A percentile compares a stretch with the other conserved stretches of the same genome.
These are phyloP conservation scores for Pteria penguin DNA, from an alignment of 2,888 invertebrate species.

Conservation along the genomic window DNA sequence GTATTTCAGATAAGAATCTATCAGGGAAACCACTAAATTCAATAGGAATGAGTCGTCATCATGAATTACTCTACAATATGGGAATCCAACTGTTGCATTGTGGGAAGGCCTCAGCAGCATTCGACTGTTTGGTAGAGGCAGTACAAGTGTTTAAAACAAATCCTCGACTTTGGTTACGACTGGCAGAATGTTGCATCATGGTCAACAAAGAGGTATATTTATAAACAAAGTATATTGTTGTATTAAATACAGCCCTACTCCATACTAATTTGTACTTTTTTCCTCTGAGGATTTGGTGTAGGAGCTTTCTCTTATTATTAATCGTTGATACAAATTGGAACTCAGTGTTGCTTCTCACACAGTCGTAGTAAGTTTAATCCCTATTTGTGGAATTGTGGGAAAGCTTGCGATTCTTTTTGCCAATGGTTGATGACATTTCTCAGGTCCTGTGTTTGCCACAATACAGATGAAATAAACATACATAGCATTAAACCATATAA, in stretches of 20 bases:
- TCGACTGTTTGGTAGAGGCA: slow-evolving; percentile 93
- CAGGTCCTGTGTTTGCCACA: too few species aligned
- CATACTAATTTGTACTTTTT: not conserved
- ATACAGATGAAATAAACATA: too few species aligned
- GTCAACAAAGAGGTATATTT: slow-evolving; percentile 71
- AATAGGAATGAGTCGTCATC: slow-evolving; percentile 84
- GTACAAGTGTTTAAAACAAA: slow-evolving; percentile 92
- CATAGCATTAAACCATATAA: too few species aligned
- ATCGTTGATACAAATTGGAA: too few species aligned
- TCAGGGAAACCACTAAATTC: slow-evolving; percentile 84
- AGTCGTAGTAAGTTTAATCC: too few species aligned
- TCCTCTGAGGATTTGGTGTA: not conserved
- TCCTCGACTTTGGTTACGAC: slow-evolving; percentile 93
- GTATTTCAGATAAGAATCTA: slow-evolving; percentile 56
- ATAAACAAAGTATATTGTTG: not conserved
- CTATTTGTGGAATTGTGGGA: too few species aligned
- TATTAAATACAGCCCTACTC: not conserved
- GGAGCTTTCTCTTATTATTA: too few species aligned
- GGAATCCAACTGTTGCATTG: slow-evolving; percentile 91
- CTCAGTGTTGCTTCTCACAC: too few species aligned
- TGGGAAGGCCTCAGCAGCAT: slow-evolving; percentile 90
- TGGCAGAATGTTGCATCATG: slow-evolving; percentile 89
- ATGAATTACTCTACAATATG: slow-evolving; percentile 88
- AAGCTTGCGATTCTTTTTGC: too few species aligned
- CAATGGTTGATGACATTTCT: too few species aligned